These are phyloP conservation scores for Tiliacea aurago DNA, from an alignment of 2,888 invertebrate species.

Conservation along the genomic window DNA sequence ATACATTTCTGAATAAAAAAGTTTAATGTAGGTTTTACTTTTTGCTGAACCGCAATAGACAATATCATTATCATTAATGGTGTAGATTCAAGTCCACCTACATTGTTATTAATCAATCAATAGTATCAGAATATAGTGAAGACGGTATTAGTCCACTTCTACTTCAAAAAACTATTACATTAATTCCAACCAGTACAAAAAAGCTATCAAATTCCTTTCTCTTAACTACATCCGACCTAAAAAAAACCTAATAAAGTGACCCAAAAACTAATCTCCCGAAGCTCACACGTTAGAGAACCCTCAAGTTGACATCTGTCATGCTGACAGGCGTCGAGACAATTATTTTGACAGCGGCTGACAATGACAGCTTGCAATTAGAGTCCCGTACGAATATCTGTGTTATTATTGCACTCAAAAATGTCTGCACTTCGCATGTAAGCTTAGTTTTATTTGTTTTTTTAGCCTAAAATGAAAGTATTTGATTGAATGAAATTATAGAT, in stretches of 20 bases:
- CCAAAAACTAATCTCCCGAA: slow-evolving; percentile 45
- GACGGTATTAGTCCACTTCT: background rate
- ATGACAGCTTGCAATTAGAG: slow-evolving; percentile 69
- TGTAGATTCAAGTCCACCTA: slow-evolving; percentile 7
- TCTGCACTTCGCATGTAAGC: slow-evolving; percentile 30
- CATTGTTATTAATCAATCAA: slow-evolving; percentile 6
- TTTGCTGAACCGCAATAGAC: slow-evolving; percentile 28
- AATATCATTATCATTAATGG: slow-evolving; percentile 12
- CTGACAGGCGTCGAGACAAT: slow-evolving; percentile 73
- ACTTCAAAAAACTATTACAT: background rate
- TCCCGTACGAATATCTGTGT: slow-evolving; percentile 61
- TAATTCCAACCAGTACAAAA: background rate
- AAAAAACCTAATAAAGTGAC: slow-evolving; percentile 17
- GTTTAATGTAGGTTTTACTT: slow-evolving; percentile 6
- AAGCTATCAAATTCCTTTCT: background rate
- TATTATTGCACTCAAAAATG: slow-evolving; percentile 59
- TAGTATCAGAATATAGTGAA: background rate
- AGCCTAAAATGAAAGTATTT: slow-evolving; percentile 22
- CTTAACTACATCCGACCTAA: background rate
- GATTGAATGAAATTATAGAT: background rate
- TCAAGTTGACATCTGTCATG: slow-evolving; percentile 80
- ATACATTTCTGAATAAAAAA: slow-evolving; percentile 39
- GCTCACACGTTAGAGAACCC: slow-evolving; percentile 60
- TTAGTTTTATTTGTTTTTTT: slow-evolving; percentile 50
- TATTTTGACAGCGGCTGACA: slow-evolving; percentile 78